Conservation (phyloP, 1,140 invertebrate genomes). For the Ditylenchus dipsaci region DNA sequence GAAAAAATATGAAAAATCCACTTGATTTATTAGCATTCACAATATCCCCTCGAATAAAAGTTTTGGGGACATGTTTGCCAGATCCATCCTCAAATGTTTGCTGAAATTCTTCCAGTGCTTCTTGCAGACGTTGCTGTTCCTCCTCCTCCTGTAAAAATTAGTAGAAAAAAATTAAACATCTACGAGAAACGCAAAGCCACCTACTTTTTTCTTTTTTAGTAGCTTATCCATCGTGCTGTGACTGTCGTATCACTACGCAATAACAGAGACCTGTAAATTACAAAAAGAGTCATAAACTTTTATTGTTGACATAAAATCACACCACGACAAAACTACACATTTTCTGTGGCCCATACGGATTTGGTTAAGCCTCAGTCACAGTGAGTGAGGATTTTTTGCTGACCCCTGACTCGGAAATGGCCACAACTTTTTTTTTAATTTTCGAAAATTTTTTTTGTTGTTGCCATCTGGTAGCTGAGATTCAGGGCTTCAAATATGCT, state of each 20-base stretch:
- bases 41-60: conserved; percentile 55
- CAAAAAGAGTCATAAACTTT: no score
- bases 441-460: no score
- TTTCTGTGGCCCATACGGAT: no score
- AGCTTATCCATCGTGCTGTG: background rate
- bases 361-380: no score
- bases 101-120: conserved; percentile 44
- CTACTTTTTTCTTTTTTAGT: conserved; percentile 21
- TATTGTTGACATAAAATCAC: no score
- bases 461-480: no score
- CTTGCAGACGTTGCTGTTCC: conserved; percentile 45
- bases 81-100: conserved; percentile 41
- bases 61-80: conserved; percentile 27
- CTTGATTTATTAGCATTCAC: conserved; percentile 50
- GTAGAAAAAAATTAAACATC: background rate
- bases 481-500: no score
- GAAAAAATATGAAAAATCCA: conserved; percentile 24
- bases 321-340: no score
- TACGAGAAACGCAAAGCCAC: background rate
- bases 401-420: no score
- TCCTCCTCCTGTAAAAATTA: conserved; percentile 46
- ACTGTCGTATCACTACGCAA: background rate
- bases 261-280: no score
- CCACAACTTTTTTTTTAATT: no score
- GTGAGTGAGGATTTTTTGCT: no score